A percentile compares a stretch with the other conserved stretches of the same genome.
phyloP scores from a whole-genome alignment of 1,140 invertebrate genomes.

The Pseudoatta argentina region DNA sequence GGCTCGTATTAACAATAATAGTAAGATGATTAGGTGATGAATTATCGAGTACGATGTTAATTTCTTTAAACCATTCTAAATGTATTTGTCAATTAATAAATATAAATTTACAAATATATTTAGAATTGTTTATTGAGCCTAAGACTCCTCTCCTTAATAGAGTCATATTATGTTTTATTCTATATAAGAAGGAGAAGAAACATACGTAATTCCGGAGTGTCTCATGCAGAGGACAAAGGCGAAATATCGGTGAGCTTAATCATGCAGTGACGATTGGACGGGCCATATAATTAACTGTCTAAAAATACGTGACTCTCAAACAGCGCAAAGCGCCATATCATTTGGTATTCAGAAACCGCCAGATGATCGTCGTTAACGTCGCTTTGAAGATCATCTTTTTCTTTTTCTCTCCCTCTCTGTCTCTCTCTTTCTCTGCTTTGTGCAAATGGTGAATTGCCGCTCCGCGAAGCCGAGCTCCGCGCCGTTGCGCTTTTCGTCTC shows the following conservation, averaged over 20 bases:
- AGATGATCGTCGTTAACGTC: conserved; percentile 70
- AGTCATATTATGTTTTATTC: too few species aligned
- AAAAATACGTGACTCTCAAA: conserved; percentile 44
- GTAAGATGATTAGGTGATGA: too few species aligned
- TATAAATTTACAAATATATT: too few species aligned
- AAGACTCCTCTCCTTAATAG: too few species aligned
- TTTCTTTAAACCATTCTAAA: too few species aligned
- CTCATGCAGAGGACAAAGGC: neutral
- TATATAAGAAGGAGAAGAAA: neutral
- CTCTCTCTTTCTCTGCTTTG: conserved; percentile 6
- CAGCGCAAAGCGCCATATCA: conserved; percentile 38
- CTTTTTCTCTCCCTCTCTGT: neutral
- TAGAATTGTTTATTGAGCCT: too few species aligned
- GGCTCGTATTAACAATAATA: too few species aligned
- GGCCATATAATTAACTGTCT: conserved; percentile 41
- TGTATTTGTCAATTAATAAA: too few species aligned
- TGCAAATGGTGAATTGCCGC: conserved; percentile 39
- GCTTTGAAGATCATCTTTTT: conserved; percentile 43
- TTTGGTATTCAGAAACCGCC: conserved; percentile 57
- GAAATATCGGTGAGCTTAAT: conserved; percentile 45
- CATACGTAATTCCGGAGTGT: neutral
- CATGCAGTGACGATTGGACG: conserved; percentile 31
- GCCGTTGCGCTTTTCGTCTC: conserved; percentile 28
- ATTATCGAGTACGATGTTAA: too few species aligned
- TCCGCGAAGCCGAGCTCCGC: neutral